These are phyloP conservation scores for Sesamia nonagrioides DNA, from an alignment of 1,140 invertebrate species.

Conservation along the genomic window DNA sequence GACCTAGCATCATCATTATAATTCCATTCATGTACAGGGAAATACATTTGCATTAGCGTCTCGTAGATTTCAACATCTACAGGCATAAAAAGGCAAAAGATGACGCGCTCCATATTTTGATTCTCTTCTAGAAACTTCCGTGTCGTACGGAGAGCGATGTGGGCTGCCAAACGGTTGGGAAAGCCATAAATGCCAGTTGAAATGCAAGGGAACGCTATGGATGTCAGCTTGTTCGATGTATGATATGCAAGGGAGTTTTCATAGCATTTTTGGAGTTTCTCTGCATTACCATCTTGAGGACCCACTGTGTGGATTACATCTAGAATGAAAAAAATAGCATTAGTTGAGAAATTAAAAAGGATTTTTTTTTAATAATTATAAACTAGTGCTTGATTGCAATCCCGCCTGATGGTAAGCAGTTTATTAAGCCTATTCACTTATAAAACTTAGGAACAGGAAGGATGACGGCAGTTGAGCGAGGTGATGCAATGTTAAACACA, in stretches of 20 bases:
- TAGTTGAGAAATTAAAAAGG: too few species aligned
- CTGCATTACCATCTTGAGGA: conserved; percentile 91
- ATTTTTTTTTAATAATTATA: too few species aligned
- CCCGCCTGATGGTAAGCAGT: too few species aligned
- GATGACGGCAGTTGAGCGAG: too few species aligned
- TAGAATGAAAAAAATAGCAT: conserved; percentile 81
- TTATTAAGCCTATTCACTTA: too few species aligned
- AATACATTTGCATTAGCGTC: conserved; percentile 91
- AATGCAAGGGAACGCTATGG: conserved; percentile 95
- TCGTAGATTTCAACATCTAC: conserved; percentile 93
- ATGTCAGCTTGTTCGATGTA: conserved; percentile 89
- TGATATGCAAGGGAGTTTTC: conserved; percentile 89
- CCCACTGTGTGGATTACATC: conserved; percentile 95
- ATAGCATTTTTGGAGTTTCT: conserved; percentile 91
- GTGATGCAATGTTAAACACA: too few species aligned
- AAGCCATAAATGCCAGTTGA: conserved; percentile 96
- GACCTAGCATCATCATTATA: conserved; percentile 56
- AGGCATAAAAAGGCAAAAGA: conserved; percentile 94
- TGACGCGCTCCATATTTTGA: conserved; percentile 91
- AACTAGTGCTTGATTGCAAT: too few species aligned
- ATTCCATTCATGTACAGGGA: conserved; percentile 86
- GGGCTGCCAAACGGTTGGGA: conserved; percentile 92
- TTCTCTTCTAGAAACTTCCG: conserved; percentile 91
- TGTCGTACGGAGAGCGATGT: conserved; percentile 91
- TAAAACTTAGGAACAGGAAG: too few species aligned